Percentiles rank a stretch among this genome's conserved stretches.
Conservation (phyloP, 35 echinoderm and acorn worm species). For the Stichopus chloronotus region DNA sequence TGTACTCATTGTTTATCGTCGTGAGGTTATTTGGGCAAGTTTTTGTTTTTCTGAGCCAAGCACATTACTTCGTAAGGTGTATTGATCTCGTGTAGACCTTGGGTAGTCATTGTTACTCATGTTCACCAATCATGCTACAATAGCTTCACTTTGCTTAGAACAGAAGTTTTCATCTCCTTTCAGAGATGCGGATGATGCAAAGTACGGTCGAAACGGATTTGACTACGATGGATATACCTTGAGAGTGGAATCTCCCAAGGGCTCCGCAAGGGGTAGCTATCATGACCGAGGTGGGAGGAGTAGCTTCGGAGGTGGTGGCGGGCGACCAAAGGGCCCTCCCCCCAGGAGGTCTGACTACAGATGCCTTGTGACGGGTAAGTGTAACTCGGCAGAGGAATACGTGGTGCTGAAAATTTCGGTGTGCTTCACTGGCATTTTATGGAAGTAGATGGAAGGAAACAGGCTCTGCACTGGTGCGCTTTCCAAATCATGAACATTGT, state of each 20-base stretch:
- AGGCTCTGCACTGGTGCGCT: too few species aligned
- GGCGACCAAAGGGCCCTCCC: conserved; percentile 52
- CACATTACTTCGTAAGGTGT: too few species aligned
- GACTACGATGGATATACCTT: conserved; percentile 50
- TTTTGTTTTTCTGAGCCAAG: too few species aligned
- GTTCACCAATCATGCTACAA: too few species aligned
- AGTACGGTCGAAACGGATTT: conserved; percentile 6
- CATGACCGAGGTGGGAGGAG: neutral
- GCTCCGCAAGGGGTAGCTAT: conserved; percentile 2
- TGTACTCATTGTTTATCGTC: too few species aligned
- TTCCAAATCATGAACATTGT: too few species aligned
- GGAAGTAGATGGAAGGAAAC: too few species aligned
- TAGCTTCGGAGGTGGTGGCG: conserved; percentile 8
- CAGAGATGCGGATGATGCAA: conserved; percentile 51
- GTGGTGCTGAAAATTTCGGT: neutral
- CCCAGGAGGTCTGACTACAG: conserved; percentile 58
- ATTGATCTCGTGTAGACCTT: too few species aligned
- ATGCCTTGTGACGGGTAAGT: conserved; percentile 55
- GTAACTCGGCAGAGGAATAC: neutral
- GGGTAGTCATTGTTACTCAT: too few species aligned
- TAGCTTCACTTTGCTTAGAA: too few species aligned
- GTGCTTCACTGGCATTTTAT: neutral
- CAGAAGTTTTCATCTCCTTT: neutral
- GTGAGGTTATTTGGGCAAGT: too few species aligned
- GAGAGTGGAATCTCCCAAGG: conserved; percentile 26